phyloP scores from a whole-genome alignment of 2,888 invertebrate genomes.

The Strigamia transsilvanica region DNA sequence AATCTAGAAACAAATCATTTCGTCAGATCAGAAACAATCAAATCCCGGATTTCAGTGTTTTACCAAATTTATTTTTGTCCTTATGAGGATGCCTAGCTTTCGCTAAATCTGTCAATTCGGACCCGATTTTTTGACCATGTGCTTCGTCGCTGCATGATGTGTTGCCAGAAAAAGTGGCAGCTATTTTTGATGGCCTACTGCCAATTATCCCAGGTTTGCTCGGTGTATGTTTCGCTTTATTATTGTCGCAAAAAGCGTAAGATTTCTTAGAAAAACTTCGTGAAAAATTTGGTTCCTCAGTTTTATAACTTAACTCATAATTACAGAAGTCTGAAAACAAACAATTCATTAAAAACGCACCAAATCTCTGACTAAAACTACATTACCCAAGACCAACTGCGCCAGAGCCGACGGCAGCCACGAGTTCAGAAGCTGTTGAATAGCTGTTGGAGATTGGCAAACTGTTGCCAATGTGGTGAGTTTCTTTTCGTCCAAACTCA shows the following conservation, averaged over 20 bases:
- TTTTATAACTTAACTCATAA: slow-evolving; percentile 52
- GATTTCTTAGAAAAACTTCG: slow-evolving; percentile 61
- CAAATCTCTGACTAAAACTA: neutral
- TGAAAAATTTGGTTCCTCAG: neutral
- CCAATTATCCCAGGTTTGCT: neutral
- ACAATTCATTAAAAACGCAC: neutral
- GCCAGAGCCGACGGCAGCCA: slow-evolving; percentile 74
- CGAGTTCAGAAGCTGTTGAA: slow-evolving; percentile 79
- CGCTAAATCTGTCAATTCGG: slow-evolving; percentile 7
- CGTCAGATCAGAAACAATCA: neutral
- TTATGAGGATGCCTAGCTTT: neutral
- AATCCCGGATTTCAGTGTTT: neutral
- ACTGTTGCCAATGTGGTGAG: slow-evolving; percentile 80
- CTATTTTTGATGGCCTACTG: neutral
- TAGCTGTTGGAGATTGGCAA: slow-evolving; percentile 81
- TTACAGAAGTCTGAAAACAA: slow-evolving; percentile 58
- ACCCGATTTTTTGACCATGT: too few species aligned
- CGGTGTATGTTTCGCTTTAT: neutral
- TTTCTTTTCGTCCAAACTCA: slow-evolving; percentile 66
- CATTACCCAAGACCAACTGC: slow-evolving; percentile 69
- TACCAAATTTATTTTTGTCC: slow-evolving; percentile 31
- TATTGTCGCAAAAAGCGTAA: slow-evolving; percentile 54
- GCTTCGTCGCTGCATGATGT: neutral
- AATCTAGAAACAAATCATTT: neutral
- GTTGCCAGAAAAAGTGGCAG: neutral